Base-by-base conservation (phyloP, 2,888 invertebrate genomes). In the Lumbricus terrestris region DNA sequence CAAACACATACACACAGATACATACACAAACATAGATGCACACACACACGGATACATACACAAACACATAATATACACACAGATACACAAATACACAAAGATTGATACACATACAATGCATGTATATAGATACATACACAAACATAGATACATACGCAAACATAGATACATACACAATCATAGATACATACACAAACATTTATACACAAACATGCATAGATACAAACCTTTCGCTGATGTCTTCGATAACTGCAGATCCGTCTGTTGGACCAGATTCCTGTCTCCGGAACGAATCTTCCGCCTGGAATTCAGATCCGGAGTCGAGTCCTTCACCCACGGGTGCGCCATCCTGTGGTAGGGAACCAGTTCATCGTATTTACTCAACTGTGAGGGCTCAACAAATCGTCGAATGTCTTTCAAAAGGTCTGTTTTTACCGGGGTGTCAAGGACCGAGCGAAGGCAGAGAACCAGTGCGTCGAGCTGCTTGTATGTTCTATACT, bases 381-480 rank as follows among this genome's bases (percentile, higher is more conserved):
- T 82, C 29, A 93, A 69, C 88, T 94, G 93, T 1, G 47, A 90
- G 16, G 92, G 90, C 69, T 93, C 92, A 11, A 94, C 91, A 88
- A 94, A 92, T 88, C 92, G 92, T 29, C 93, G 92, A 23, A 94
- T 91, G 82, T 93, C 93, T 69, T 92, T 92, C 34, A 94, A 91
- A 2, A 94, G 91, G 54, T 93, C 93, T 42, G 93, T 90, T 90
- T 93, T 93, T 29, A 92, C 92, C n/a, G 93, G 93, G 0, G 93
- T 93, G 90, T 93, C 92, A 33, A 93, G 91, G n/a, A 93, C 88
- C 15, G 92, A 88, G 38, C 91, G 90, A 23, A 93, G 91, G 34
- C 93, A 93, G 33, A 91, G 82, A 29, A 93, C 91, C 40, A 93
- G 91, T 20, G 89, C 90, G 23, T 92, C 91, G 29, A 94, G 90